Conservation (phyloP, 2,888 invertebrate species). For the Tethea ocularis region DNA sequence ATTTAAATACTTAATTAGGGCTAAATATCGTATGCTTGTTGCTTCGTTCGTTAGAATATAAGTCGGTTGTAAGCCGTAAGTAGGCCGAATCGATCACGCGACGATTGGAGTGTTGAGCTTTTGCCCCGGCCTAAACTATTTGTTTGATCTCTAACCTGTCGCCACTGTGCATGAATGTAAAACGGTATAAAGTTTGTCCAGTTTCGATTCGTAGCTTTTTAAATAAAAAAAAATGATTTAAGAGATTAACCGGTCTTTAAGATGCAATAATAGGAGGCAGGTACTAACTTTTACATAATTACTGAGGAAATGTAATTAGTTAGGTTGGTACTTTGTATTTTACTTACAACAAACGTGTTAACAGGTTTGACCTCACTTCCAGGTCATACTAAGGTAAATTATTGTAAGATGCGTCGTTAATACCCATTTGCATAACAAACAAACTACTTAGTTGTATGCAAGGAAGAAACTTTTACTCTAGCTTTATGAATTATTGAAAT, state of each 20-base stretch:
- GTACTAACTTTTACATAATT: not conserved
- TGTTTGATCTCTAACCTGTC: constrained; percentile 57
- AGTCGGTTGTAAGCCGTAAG: constrained; percentile 46
- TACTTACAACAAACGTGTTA: constrained; percentile 14
- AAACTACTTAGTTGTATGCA: constrained; percentile 16
- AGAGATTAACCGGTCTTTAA: not conserved
- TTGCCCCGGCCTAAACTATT: constrained; percentile 43
- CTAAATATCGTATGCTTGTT: not conserved
- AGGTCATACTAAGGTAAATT: constrained; percentile 16
- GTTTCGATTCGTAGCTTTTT: not conserved
- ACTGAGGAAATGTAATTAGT: not conserved
- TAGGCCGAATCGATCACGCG: constrained; percentile 63
- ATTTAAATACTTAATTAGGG: no score
- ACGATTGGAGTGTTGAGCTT: constrained; percentile 19
- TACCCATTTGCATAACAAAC: constrained; percentile 29
- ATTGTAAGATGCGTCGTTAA: constrained; percentile 19
- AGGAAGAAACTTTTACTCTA: constrained; percentile 15
- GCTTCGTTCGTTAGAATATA: not conserved
- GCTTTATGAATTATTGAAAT: constrained; percentile 22
- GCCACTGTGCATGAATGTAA: constrained; percentile 12
- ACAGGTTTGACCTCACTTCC: constrained; percentile 28
- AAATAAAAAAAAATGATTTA: not conserved
- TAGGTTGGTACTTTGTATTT: not conserved
- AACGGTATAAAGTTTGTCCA: not conserved
- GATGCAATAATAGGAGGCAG: not conserved